Conservation (phyloP, 2,888 invertebrate genomes). For the Caenorhabditis panamensis region DNA sequence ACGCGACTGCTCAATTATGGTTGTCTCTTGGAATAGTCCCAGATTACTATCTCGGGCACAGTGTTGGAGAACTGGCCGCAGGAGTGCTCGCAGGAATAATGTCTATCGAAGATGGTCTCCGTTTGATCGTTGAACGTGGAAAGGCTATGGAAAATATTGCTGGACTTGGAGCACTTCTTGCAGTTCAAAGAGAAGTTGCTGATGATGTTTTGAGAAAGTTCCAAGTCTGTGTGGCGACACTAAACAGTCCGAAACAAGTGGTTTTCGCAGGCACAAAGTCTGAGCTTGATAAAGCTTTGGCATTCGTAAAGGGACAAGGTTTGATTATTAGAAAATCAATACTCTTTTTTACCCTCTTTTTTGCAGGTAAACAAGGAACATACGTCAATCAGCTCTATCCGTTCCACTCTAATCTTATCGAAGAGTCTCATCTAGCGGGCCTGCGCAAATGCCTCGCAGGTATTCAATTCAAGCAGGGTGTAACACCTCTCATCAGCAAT, state of each 20-base stretch:
- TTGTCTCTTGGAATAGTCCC: slow-evolving; percentile 61
- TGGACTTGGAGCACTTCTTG: slow-evolving; percentile 72
- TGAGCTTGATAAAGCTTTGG: slow-evolving; percentile 60
- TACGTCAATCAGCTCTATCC: slow-evolving; percentile 73
- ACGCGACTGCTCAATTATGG: slow-evolving; percentile 71
- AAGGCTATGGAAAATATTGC: slow-evolving; percentile 70
- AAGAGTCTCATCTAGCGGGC: slow-evolving; percentile 63
- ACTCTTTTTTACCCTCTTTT: not conserved
- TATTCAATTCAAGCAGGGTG: slow-evolving; percentile 57
- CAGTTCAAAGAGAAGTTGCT: slow-evolving; percentile 63
- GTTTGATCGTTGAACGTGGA: slow-evolving; percentile 67
- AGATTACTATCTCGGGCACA: slow-evolving; percentile 67
- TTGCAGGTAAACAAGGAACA: slow-evolving; percentile 65
- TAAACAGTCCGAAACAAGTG: slow-evolving; percentile 72
- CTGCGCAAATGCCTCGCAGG: slow-evolving; percentile 55
- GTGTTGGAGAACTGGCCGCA: slow-evolving; percentile 73
- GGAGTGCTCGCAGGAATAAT: slow-evolving; percentile 66
- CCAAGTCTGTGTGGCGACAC: slow-evolving; percentile 63
- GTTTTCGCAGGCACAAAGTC: slow-evolving; percentile 69
- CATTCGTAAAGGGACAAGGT: slow-evolving; percentile 62
- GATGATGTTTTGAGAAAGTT: slow-evolving; percentile 63
- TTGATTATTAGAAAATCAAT: not conserved
- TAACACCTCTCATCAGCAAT: slow-evolving; percentile 70
- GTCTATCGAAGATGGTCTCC: slow-evolving; percentile 67
- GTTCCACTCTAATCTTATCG: slow-evolving; percentile 73